Base-by-base conservation (phyloP, 2,888 invertebrate genomes). In the Chloromyia formosa region DNA sequence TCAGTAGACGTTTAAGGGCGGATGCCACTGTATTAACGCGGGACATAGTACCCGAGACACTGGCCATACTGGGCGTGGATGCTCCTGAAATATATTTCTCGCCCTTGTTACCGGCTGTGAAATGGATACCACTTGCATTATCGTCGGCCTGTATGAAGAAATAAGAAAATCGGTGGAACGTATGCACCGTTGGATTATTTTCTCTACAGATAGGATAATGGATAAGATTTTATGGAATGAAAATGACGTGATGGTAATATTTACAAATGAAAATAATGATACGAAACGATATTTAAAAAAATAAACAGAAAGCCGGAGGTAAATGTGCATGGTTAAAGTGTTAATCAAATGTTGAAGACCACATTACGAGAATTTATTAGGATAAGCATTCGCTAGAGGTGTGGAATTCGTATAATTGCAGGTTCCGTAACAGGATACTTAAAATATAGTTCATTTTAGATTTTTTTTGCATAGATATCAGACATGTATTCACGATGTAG, bases 21-120 rank as follows among this genome's bases (percentile, higher is more conserved):
- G 91, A 93, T 0, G 94, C 92, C 45, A 94, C 93, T 0, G 94
- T 94, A 80, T 90, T 91, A 0, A 91, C 91, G 66, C 94, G 87
- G 0, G 92, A 89, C 80, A 94, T 84, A 0, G 91, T 89, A 14
- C 88, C 89, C 74, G 87, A 82, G 1, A 84, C 78, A 64, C 84
- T 86, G 54, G 81, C 84, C 80, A 85, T 80, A 79, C 83, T 87
- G 72, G 82, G 86, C 68, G 87, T 86, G 1, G 85, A 85, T n/a
- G 74, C 73, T 64, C 87, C 87, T 75, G 84, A 81, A 83, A 84
- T 0, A 86, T 87, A 1, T 83, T 89, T 86, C 86, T 12, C 87
- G 84, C 71, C 83, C 86, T 89, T 88, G 76, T 88, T 87, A 23
- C 87, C 87, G 1, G 89, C 92, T 12, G 89, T 89, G 82, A 93